Evolutionary conservation across 23 tunicate genomes (phyloP).

Genomic region (Trididemnum miniatum): DNA sequence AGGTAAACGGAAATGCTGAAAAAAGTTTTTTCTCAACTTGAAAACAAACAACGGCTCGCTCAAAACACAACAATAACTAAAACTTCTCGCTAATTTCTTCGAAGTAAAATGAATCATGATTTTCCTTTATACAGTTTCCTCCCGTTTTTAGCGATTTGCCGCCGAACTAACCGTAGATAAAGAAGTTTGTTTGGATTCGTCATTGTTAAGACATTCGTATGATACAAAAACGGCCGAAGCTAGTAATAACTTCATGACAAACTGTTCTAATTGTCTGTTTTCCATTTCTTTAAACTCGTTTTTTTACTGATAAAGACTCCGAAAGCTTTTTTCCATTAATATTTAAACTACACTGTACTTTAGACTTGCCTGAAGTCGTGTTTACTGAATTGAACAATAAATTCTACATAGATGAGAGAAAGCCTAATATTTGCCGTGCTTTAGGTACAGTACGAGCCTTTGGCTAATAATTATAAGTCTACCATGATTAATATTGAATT

Average conservation of each 20-base stretch:
- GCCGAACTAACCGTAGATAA: slow-evolving; percentile 26
- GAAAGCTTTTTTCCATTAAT: slow-evolving; percentile 32
- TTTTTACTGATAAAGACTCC: slow-evolving; percentile 19
- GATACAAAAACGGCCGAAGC: slow-evolving; percentile 9
- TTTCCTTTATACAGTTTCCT: neutral
- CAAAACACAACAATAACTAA: neutral
- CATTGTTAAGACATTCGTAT: slow-evolving; percentile 5
- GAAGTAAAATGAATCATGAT: neutral
- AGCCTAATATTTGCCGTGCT: slow-evolving; percentile 36
- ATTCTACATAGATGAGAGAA: slow-evolving; percentile 35
- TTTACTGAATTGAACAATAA: slow-evolving; percentile 46
- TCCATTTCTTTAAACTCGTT: neutral
- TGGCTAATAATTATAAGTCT: slow-evolving; percentile 31
- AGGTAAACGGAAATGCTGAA: neutral
- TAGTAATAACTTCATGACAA: neutral
- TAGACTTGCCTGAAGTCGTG: slow-evolving; percentile 19
- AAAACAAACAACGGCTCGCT: neutral
- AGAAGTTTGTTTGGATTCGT: slow-evolving; percentile 37
- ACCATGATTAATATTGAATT: slow-evolving; percentile 28
- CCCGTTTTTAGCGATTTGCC: slow-evolving; percentile 6
- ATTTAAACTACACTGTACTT: slow-evolving; percentile 30
- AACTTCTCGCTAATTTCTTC: neutral
- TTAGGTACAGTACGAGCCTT: neutral
- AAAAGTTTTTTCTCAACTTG: neutral
- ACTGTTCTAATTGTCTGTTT: slow-evolving; percentile 29